Percentiles rank a stretch among this genome's conserved stretches.
phyloP scores from a whole-genome alignment of 1,140 invertebrate genomes.

The Sminthurides bifidus region DNA sequence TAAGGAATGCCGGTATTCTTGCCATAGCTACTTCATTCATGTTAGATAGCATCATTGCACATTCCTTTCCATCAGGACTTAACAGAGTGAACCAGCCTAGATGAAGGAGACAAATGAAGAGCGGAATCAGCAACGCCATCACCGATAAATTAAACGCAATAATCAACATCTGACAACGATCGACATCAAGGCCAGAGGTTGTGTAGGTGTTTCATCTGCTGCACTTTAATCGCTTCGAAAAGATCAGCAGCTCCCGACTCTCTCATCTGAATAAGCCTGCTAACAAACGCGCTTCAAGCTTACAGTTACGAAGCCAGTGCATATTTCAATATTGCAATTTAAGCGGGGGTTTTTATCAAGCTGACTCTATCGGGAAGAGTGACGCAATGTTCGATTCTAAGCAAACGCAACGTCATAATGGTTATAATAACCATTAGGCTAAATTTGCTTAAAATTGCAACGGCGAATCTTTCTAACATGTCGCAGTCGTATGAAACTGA shows the following conservation, averaged over 20 bases:
- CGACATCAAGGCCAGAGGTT: neutral
- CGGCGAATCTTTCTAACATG: neutral
- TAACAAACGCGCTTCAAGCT: neutral
- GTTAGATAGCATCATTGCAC: constrained; percentile 34
- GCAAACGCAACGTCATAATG: too few relatives aligned
- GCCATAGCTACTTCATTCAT: constrained; percentile 36
- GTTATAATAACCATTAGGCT: too few relatives aligned
- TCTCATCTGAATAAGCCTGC: neutral
- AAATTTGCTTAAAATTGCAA: too few relatives aligned
- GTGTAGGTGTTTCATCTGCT: neutral
- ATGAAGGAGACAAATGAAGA: constrained; percentile 8
- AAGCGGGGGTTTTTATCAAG: too few relatives aligned
- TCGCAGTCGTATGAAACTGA: too few relatives aligned
- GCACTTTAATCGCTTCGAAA: neutral
- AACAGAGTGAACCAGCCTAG: constrained; percentile 38
- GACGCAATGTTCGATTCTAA: too few relatives aligned
- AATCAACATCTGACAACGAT: neutral
- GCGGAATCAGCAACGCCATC: neutral
- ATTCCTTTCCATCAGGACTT: constrained; percentile 34
- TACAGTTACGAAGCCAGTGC: too few relatives aligned
- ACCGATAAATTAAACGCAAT: neutral
- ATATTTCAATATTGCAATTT: too few relatives aligned
- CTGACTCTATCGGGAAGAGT: too few relatives aligned
- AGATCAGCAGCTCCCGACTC: neutral
- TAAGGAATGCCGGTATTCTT: constrained; percentile 36